phyloP scores from a whole-genome alignment of 2,113 vertebrate species.

The Scomber colias region DNA sequence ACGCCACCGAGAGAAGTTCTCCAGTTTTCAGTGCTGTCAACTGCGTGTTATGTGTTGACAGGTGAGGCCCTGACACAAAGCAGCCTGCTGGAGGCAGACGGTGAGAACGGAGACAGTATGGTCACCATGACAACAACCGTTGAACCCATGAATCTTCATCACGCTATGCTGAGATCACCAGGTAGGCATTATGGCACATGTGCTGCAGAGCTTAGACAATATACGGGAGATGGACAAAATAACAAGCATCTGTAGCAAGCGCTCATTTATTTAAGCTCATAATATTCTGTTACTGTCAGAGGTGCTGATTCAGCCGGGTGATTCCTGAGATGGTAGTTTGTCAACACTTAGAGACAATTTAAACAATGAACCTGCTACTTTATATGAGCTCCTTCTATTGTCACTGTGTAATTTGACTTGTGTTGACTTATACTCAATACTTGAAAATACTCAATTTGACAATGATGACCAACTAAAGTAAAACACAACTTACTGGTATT shows the following conservation, averaged over 20 bases:
- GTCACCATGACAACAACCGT: constrained; percentile 90
- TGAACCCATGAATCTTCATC: constrained; percentile 92
- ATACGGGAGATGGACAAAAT: not conserved
- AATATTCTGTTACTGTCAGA: constrained; percentile 14
- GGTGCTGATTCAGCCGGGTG: constrained; percentile 28
- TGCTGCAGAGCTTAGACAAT: not conserved
- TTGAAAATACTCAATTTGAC: no score
- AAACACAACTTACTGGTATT: no score
- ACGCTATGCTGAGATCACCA: constrained; percentile 92
- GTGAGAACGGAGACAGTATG: constrained; percentile 87
- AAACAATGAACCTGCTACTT: not conserved
- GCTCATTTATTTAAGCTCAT: not conserved
- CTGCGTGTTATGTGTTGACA: constrained; percentile 52
- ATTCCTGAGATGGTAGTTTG: no score
- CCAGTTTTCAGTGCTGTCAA: not conserved
- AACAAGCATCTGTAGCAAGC: constrained; percentile 4
- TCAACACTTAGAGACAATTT: not conserved
- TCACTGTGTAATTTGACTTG: not conserved
- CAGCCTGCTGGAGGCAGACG: constrained; percentile 93
- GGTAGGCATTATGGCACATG: constrained; percentile 80
- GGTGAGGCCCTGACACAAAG: constrained; percentile 93
- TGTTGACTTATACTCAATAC: not conserved
- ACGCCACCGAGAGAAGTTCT: not conserved
- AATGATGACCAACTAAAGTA: no score
- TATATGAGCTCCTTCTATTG: no score